Percentiles rank a stretch among this genome's conserved stretches.
phyloP scores from a whole-genome alignment of 2,888 invertebrate genomes.

The Terebella lapidaria region DNA sequence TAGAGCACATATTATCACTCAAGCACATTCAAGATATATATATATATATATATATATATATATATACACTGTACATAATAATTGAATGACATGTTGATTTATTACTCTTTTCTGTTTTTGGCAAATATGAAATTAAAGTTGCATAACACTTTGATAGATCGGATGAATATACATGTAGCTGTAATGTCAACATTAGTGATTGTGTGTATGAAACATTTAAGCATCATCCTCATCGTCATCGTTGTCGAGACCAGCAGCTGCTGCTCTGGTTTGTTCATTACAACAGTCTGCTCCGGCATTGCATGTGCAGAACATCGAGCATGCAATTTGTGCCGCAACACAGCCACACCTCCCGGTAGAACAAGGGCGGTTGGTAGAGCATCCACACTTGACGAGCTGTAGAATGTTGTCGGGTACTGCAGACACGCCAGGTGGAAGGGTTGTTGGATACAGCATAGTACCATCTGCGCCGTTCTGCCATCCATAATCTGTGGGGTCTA shows the following conservation, averaged over 20 bases:
- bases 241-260: neutral
- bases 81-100: too few species aligned
- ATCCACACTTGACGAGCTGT: neutral
- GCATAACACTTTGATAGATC: too few species aligned
- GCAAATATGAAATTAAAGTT: too few species aligned
- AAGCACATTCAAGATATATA: too few species aligned
- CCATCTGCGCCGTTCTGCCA: neutral
- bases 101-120: too few species aligned
- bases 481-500: neutral
- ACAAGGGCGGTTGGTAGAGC: neutral
- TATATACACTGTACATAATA: too few species aligned
- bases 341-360: neutral
- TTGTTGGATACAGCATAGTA: neutral
- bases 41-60: too few species aligned
- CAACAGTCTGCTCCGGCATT: neutral
- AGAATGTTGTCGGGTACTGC: neutral
- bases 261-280: neutral
- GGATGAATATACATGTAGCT: too few species aligned
- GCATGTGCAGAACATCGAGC: too few species aligned
- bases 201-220: neutral
- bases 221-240: neutral
- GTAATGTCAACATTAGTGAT: too few species aligned
- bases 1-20: too few species aligned
- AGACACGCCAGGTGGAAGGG: neutral
- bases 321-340: too few species aligned